phyloP scores from a whole-genome alignment of 2,113 vertebrate genomes.

The Phrynosoma platyrhinos region DNA sequence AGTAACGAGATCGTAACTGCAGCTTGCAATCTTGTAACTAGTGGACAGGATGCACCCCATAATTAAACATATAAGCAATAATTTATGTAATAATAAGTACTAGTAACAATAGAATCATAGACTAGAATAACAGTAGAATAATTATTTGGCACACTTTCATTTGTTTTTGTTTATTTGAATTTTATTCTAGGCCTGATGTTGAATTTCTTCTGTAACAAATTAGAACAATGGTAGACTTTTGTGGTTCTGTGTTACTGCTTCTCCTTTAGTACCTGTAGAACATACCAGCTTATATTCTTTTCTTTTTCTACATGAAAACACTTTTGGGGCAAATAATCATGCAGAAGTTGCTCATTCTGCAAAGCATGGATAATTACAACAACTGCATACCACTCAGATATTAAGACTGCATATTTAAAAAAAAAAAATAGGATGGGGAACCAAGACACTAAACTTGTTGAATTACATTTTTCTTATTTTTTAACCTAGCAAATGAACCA shows the following conservation, averaged over 20 bases:
- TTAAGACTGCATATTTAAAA: slow-evolving; percentile 29
- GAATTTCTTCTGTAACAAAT: background rate
- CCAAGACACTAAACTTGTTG: slow-evolving; percentile 31
- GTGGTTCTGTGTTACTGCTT: background rate
- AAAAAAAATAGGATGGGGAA: slow-evolving; percentile 44
- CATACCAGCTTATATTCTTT: background rate
- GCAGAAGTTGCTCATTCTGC: slow-evolving; percentile 1
- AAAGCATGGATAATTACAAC: slow-evolving; percentile 27
- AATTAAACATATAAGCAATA: too few relatives aligned
- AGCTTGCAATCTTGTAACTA: too few relatives aligned
- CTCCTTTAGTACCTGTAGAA: too few relatives aligned
- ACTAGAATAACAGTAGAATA: too few relatives aligned
- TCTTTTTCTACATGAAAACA: slow-evolving; percentile 28
- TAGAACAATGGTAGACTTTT: background rate
- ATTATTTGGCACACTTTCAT: too few relatives aligned
- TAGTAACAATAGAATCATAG: too few relatives aligned
- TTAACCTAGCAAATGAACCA: slow-evolving; percentile 42
- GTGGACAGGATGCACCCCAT: too few relatives aligned
- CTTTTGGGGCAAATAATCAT: slow-evolving; percentile 40
- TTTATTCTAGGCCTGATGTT: background rate
- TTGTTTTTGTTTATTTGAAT: too few relatives aligned
- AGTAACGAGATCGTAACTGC: too few relatives aligned
- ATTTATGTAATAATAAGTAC: too few relatives aligned
- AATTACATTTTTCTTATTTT: background rate
- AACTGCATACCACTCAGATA: slow-evolving; percentile 48